Percentiles rank a stretch among this genome's conserved stretches.
These are phyloP conservation scores for Colinus virginianus DNA, from an alignment of 2,113 vertebrate species.

Conservation along the genomic window DNA sequence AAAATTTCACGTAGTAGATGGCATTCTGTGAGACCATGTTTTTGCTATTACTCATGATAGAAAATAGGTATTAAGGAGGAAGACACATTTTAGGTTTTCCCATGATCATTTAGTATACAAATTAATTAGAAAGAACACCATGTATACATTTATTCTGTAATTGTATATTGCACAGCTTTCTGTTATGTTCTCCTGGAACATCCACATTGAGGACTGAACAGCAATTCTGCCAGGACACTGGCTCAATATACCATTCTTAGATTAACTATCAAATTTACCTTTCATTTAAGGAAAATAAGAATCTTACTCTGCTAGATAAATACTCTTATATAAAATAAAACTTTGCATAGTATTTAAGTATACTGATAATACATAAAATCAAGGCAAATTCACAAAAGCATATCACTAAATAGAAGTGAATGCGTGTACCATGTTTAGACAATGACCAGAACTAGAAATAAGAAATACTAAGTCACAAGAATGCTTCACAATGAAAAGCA, in stretches of 20 bases:
- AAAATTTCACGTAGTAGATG: background rate
- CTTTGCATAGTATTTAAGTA: too few species aligned
- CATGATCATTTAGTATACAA: background rate
- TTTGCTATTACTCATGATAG: background rate
- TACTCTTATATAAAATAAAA: too few species aligned
- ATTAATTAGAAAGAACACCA: background rate
- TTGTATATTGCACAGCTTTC: background rate
- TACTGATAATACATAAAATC: background rate
- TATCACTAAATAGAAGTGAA: background rate
- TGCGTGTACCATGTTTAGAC: background rate
- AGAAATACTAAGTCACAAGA: background rate
- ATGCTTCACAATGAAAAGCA: background rate
- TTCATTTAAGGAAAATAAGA: conserved; percentile 7
- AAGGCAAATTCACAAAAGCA: background rate
- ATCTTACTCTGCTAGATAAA: conserved; percentile 7
- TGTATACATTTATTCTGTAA: background rate
- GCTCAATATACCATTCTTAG: conserved; percentile 3
- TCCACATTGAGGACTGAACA: background rate
- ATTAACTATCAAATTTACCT: conserved; percentile 8
- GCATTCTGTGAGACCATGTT: background rate
- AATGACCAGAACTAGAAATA: background rate
- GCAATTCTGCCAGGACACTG: background rate
- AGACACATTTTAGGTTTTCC: background rate
- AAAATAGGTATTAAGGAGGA: background rate
- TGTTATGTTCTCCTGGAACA: background rate